Evolutionary conservation across 2,797 vertebrate genomes (phyloP).

Genomic region (Spinibarbus caldwelli): DNA sequence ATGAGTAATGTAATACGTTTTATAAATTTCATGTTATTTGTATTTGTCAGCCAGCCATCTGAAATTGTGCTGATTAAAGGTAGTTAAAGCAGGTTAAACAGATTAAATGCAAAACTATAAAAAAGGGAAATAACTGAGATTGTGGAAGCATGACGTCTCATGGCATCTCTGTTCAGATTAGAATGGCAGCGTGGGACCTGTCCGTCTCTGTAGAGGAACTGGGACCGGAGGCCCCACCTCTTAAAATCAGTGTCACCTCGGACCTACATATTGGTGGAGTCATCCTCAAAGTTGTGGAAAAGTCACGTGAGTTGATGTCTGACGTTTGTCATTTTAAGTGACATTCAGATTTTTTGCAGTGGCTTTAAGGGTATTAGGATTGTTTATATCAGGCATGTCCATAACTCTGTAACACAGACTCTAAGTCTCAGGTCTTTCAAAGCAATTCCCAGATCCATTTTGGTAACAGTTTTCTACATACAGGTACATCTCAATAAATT

Average conservation of each 20-base stretch:
- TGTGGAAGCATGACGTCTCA: conserved; percentile 1
- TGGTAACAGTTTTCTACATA: background rate
- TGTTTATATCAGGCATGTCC: background rate
- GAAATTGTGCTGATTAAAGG: too few species aligned
- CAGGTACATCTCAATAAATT: too few species aligned
- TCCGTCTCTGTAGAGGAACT: conserved; percentile 75
- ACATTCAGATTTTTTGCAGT: too few species aligned
- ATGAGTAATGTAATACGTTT: too few species aligned
- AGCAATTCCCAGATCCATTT: background rate
- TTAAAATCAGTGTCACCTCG: conserved; percentile 78
- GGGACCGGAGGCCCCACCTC: conserved; percentile 69
- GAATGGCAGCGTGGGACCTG: conserved; percentile 80
- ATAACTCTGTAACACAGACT: background rate
- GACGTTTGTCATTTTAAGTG: too few species aligned
- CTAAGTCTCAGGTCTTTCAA: background rate
- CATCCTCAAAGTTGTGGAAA: conserved; percentile 78
- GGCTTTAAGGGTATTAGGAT: background rate
- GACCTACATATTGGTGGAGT: conserved; percentile 80
- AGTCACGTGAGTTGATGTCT: conserved; percentile 73
- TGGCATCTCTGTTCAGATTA: conserved; percentile 29
- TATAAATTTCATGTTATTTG: too few species aligned
- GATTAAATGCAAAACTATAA: background rate
- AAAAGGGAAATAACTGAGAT: background rate
- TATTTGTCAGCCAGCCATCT: too few species aligned
- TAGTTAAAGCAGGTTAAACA: background rate